A percentile compares a stretch with the other conserved stretches of the same genome.
Evolutionary conservation across 2,113 vertebrate genomes (phyloP).

Genomic region (Butorides virescens): DNA sequence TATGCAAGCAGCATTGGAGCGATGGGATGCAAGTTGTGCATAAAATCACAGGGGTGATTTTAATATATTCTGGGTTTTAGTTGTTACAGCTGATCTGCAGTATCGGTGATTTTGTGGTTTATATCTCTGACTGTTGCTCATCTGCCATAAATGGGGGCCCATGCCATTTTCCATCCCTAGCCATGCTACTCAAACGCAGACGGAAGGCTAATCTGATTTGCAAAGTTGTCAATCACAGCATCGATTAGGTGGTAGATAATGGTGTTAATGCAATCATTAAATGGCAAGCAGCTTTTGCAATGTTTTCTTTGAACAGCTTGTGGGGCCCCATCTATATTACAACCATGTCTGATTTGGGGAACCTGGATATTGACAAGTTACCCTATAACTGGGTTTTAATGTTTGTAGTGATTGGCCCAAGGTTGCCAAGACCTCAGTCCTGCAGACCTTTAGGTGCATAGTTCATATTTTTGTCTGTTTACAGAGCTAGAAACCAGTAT

Average conservation of each 20-base stretch:
- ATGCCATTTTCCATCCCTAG: background rate
- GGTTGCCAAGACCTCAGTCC: background rate
- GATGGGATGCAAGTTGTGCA: background rate
- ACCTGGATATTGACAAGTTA: background rate
- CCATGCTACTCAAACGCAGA: background rate
- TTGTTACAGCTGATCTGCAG: background rate
- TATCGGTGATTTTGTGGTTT: background rate
- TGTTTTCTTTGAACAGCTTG: background rate
- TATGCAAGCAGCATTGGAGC: background rate
- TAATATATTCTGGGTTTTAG: background rate
- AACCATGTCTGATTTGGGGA: rapidly evolving
- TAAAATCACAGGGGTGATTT: background rate
- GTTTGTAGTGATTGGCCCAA: background rate
- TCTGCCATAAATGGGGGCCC: background rate
- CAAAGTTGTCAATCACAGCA: conserved; percentile 62
- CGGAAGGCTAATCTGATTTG: conserved; percentile 57
- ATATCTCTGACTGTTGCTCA: background rate
- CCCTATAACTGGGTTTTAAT: background rate
- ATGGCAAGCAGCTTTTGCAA: conserved; percentile 5
- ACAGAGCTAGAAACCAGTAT: background rate
- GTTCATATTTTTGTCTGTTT: background rate
- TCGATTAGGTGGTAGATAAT: conserved; percentile 48
- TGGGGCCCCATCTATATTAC: background rate
- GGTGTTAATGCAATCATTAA: conserved; percentile 38
- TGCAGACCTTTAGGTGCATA: background rate